Evolutionary conservation across 2,113 vertebrate genomes (phyloP).

Genomic region (Columba livia): DNA sequence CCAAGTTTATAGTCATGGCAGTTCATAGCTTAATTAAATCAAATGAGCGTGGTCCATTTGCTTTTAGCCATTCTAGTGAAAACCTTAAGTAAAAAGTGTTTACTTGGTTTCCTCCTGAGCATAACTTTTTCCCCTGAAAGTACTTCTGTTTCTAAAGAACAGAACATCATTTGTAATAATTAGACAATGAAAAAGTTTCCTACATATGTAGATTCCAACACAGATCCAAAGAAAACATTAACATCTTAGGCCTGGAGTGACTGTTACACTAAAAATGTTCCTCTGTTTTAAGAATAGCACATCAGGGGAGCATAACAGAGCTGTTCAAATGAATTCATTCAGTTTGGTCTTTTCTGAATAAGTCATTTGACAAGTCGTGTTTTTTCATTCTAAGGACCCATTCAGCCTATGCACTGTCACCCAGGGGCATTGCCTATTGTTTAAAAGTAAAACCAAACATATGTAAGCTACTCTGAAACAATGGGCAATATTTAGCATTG

Average conservation of each 20-base stretch:
- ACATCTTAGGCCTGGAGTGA: slow-evolving; percentile 13
- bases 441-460: slow-evolving; percentile 48
- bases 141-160: slow-evolving; percentile 17
- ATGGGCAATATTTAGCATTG: slow-evolving; percentile 36
- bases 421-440: slow-evolving; percentile 47
- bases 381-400: slow-evolving; percentile 12
- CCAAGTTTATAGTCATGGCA: not conserved
- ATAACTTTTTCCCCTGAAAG: not conserved
- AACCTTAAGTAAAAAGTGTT: slow-evolving; percentile 9
- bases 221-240: slow-evolving; percentile 48
- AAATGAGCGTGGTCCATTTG: not conserved
- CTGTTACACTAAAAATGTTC: slow-evolving; percentile 30
- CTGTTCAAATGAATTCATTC: slow-evolving; percentile 23
- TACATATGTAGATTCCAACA: slow-evolving; percentile 32
- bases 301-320: slow-evolving; percentile 36
- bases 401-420: slow-evolving; percentile 6
- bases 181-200: slow-evolving; percentile 49
- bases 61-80: not conserved
- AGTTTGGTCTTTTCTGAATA: slow-evolving; percentile 38
- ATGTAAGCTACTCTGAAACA: slow-evolving; percentile 30
- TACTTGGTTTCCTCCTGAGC: slow-evolving; percentile 14
- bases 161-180: slow-evolving; percentile 44
- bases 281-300: slow-evolving; percentile 48
- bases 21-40: not conserved
- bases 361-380: not conserved